Percentiles rank a stretch among this genome's conserved stretches.
Evolutionary conservation across 2,113 vertebrate species (phyloP).

Genomic region (Tetraodon nigroviridis): DNA sequence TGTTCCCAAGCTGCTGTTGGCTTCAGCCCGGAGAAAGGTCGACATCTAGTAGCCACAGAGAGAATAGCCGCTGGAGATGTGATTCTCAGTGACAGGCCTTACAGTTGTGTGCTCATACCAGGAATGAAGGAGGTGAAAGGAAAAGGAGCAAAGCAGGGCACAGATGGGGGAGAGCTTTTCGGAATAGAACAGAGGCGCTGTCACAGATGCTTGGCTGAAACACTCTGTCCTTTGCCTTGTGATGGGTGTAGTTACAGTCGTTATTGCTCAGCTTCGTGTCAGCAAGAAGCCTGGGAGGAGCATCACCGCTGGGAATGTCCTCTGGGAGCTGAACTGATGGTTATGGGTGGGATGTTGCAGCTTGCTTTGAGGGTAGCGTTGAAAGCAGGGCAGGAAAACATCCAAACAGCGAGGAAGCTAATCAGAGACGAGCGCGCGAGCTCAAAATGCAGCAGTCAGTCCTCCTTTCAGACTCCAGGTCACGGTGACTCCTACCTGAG

Average conservation of each 20-base stretch:
- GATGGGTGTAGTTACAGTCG: conserved; percentile 80
- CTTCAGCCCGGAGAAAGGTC: conserved; percentile 76
- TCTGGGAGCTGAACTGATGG: conserved; percentile 75
- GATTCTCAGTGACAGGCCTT: conserved; percentile 83
- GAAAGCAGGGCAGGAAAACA: conserved; percentile 74
- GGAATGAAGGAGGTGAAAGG: conserved; percentile 43
- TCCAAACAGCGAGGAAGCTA: conserved; percentile 45
- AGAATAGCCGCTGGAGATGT: conserved; percentile 79
- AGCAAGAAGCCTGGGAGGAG: conserved; percentile 76
- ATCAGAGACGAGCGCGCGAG: conserved; percentile 7
- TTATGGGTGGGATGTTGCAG: conserved; percentile 81
- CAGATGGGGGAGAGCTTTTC: conserved; percentile 20
- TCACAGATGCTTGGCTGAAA: conserved; percentile 80
- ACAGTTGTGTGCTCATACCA: conserved; percentile 83
- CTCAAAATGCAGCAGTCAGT: background rate
- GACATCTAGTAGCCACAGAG: conserved; percentile 78
- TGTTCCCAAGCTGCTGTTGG: conserved; percentile 69
- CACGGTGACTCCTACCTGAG: conserved; percentile 73
- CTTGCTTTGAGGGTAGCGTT: conserved; percentile 82
- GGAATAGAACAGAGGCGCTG: conserved; percentile 77
- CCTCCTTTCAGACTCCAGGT: conserved; percentile 55
- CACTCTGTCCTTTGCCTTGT: conserved; percentile 77
- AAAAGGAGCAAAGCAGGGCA: background rate
- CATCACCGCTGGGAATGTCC: conserved; percentile 86
- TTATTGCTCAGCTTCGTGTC: conserved; percentile 82